A percentile compares a stretch with the other conserved stretches of the same genome.
These are phyloP conservation scores for Pedicia rivosa DNA, from an alignment of 2,888 invertebrate species.

Conservation along the genomic window DNA sequence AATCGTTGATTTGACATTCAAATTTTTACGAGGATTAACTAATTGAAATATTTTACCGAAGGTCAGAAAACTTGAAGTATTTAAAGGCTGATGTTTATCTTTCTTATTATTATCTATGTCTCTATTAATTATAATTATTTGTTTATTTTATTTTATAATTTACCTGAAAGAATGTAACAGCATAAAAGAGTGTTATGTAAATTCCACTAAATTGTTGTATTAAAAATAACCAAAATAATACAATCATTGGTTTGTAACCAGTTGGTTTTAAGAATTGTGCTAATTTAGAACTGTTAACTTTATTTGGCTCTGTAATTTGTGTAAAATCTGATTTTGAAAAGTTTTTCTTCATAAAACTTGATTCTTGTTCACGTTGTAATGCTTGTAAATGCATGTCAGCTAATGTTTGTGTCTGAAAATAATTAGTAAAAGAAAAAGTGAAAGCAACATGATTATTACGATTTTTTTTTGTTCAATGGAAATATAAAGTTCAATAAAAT, in stretches of 20 bases:
- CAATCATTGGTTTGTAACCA: slow-evolving; percentile 39
- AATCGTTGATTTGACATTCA: too few species aligned
- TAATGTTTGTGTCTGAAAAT: slow-evolving; percentile 23
- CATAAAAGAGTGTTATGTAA: slow-evolving; percentile 43
- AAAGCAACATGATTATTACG: slow-evolving; percentile 2
- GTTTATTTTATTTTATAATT: slow-evolving; percentile 9
- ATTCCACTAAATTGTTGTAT: slow-evolving; percentile 45
- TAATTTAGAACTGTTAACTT: slow-evolving; percentile 17
- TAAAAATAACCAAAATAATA: slow-evolving; percentile 37
- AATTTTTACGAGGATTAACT: too few species aligned
- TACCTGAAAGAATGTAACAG: slow-evolving; percentile 40
- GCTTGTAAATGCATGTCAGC: slow-evolving; percentile 35
- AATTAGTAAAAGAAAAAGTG: neutral
- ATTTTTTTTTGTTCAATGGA: too few species aligned
- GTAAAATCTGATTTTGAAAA: slow-evolving; percentile 10
- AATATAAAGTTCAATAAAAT: too few species aligned
- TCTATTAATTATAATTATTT: neutral
- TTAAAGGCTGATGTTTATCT: too few species aligned
- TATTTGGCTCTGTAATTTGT: slow-evolving; percentile 21
- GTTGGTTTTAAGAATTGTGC: slow-evolving; percentile 35
- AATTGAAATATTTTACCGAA: too few species aligned
- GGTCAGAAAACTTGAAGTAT: too few species aligned
- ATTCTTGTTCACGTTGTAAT: slow-evolving; percentile 36
- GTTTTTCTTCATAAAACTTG: slow-evolving; percentile 29
- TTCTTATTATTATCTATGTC: too few species aligned